Evolutionary conservation across 1,140 invertebrate genomes (phyloP).

Genomic region (Drosophila sucinea): DNA sequence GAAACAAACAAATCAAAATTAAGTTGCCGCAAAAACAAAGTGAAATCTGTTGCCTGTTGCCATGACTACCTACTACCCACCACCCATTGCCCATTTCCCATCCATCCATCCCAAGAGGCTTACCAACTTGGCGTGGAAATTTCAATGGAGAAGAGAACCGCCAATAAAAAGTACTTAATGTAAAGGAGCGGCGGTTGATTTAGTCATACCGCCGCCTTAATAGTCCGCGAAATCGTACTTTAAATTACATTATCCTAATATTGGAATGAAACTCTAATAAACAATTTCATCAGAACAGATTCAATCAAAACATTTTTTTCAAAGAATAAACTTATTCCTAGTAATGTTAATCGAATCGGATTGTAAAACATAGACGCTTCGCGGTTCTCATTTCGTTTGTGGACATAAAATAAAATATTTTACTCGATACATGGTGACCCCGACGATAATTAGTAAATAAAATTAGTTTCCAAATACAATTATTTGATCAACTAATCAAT

Average conservation of each 20-base stretch:
- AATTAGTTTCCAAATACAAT: no score
- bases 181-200: not conserved
- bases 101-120: slow-evolving; percentile 8
- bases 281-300: no score
- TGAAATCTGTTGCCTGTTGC: slow-evolving; percentile 1
- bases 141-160: not conserved
- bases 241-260: not conserved
- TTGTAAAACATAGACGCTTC: no score
- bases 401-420: no score
- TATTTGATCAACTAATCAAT: no score
- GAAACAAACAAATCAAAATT: slow-evolving; percentile 44
- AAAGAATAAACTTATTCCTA: no score
- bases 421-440: no score
- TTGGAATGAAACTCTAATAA: no score
- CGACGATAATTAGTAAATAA: no score
- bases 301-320: no score
- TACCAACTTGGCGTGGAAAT: slow-evolving; percentile 7
- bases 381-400: no score
- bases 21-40: slow-evolving; percentile 31
- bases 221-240: not conserved
- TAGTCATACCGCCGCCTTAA: slow-evolving; percentile 2
- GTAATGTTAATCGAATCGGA: no score
- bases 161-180: slow-evolving; percentile 8
- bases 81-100: not conserved
- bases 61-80: not conserved